phyloP scores from a whole-genome alignment of 2,888 invertebrate species.

The Eupithecia pulchellata region DNA sequence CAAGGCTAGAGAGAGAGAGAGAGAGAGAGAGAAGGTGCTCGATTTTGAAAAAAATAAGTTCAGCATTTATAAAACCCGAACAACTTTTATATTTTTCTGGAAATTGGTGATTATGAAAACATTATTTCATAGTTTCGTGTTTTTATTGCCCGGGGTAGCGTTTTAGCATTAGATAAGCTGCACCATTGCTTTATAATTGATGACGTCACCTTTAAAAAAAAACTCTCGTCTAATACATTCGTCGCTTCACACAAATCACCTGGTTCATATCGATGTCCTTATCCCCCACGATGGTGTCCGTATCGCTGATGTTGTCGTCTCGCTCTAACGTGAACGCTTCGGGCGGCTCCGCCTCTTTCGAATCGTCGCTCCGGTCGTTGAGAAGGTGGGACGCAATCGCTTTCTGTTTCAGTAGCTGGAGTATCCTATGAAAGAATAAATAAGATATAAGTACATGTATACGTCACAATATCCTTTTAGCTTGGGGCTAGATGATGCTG shows the following conservation, averaged over 20 bases:
- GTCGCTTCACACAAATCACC: conserved; percentile 44
- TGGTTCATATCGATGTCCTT: conserved; percentile 61
- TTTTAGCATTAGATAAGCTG: no score
- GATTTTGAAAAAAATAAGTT: no score
- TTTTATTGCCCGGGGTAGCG: no score
- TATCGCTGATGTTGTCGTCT: conserved; percentile 68
- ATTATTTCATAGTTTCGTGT: no score
- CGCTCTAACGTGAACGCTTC: conserved; percentile 71
- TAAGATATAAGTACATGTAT: neutral
- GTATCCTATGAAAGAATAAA: conserved; percentile 54
- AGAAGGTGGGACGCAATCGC: conserved; percentile 51
- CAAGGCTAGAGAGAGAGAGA: no score
- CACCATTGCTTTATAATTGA: no score
- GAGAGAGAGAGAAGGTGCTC: no score
- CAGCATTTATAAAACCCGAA: no score
- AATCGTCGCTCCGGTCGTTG: conserved; percentile 52
- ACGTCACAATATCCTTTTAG: neutral
- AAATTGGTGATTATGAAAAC: no score
- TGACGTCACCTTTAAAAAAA: no score
- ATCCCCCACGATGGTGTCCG: conserved; percentile 70
- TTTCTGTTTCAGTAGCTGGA: conserved; percentile 73
- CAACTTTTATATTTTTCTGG: no score
- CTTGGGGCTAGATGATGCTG: neutral
- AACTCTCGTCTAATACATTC: no score
- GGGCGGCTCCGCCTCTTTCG: conserved; percentile 66